Evolutionary conservation across 2,797 vertebrate species (phyloP).

Genomic region (Acipenser ruthenus): DNA sequence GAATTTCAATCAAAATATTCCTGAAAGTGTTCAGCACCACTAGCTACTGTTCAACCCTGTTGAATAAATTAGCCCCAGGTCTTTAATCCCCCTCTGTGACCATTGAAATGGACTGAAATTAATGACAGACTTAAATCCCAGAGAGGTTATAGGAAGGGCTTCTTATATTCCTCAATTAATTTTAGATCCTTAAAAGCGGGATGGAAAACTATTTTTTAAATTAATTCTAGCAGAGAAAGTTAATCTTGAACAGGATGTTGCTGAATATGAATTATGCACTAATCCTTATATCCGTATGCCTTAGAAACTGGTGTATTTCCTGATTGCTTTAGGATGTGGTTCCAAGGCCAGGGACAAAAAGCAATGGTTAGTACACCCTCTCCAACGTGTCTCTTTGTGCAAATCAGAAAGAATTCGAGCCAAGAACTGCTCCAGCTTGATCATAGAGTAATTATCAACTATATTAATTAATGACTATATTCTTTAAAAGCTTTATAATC

Average conservation of each 20-base stretch:
- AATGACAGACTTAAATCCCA: not conserved
- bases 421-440: too few species aligned
- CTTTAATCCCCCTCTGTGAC: not conserved
- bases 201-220: not conserved
- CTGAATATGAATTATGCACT: too few species aligned
- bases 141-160: not conserved
- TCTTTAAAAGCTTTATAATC: too few species aligned
- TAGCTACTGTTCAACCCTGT: not conserved
- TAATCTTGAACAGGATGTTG: not conserved
- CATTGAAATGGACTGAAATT: not conserved
- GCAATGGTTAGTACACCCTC: too few species aligned
- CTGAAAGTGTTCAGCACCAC: not conserved
- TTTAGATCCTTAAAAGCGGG: not conserved
- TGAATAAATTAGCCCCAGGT: not conserved
- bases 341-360: too few species aligned
- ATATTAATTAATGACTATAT: too few species aligned
- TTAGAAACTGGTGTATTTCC: too few species aligned
- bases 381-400: too few species aligned
- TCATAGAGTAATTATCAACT: too few species aligned
- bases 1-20: not conserved
- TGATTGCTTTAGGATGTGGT: too few species aligned
- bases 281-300: too few species aligned
- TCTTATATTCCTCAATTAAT: not conserved
- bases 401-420: too few species aligned
- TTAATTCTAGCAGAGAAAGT: not conserved